phyloP scores from a whole-genome alignment of 2,797 vertebrate genomes.

The Rhyacichthys aspro region DNA sequence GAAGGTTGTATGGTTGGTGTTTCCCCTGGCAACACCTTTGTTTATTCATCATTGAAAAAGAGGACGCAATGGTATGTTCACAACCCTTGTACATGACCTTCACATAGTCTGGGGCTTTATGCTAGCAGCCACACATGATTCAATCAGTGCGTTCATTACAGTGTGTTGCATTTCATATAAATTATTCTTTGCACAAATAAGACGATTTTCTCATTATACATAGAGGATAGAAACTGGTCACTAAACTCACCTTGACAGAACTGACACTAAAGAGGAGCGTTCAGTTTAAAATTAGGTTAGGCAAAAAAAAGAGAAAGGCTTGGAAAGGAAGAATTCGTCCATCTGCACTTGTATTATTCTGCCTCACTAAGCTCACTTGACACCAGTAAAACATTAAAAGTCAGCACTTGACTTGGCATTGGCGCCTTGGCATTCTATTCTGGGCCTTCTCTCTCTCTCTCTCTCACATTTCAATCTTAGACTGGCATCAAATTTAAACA shows the following conservation, averaged over 20 bases:
- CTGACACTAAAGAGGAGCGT: neutral
- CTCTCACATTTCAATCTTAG: neutral
- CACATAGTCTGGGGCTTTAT: conserved; percentile 9
- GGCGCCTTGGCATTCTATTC: neutral
- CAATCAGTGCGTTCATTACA: conserved; percentile 11
- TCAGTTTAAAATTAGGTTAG: neutral
- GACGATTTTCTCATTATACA: neutral
- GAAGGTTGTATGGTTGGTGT: conserved; percentile 44
- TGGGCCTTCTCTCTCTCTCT: neutral
- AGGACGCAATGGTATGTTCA: conserved; percentile 17
- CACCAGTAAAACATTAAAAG: conserved; percentile 61
- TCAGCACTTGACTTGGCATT: conserved; percentile 15
- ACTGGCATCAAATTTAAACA: conserved; percentile 18
- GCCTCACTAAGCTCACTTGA: conserved; percentile 76
- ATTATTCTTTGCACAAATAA: neutral
- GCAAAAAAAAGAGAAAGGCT: conserved; percentile 9
- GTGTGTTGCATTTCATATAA: neutral
- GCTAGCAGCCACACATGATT: conserved; percentile 9
- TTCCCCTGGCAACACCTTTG: conserved; percentile 53
- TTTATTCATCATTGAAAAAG: conserved; percentile 40
- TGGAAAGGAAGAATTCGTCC: conserved; percentile 43
- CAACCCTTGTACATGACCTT: conserved; percentile 30
- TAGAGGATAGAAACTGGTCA: neutral
- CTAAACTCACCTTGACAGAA: neutral
- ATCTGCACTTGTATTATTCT: conserved; percentile 55